Conservation (phyloP, 2,113 vertebrate genomes). For the Colius striatus region DNA sequence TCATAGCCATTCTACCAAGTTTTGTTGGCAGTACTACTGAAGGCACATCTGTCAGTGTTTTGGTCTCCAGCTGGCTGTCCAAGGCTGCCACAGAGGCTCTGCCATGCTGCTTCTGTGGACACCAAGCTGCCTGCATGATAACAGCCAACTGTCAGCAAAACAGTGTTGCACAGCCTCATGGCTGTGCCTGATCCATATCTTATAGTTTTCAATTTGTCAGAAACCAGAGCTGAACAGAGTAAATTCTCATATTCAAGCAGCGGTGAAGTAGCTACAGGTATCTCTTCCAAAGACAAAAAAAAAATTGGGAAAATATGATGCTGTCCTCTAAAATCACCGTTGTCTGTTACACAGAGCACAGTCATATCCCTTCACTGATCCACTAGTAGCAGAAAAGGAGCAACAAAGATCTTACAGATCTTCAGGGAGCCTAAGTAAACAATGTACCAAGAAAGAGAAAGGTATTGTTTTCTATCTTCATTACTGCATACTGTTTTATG, state of each 20-base stretch:
- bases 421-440: neutral
- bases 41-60: neutral
- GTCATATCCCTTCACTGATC: neutral
- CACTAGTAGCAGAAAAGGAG: neutral
- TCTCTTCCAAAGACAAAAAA: neutral
- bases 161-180: neutral
- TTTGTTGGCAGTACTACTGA: neutral
- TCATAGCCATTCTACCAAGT: accelerated
- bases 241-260: neutral
- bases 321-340: neutral
- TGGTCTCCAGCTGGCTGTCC: neutral
- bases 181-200: neutral
- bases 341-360: neutral
- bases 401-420: neutral
- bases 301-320: neutral
- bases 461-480: neutral
- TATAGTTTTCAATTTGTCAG: neutral
- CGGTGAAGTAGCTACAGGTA: neutral
- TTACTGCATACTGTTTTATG: neutral
- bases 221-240: neutral
- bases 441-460: neutral
- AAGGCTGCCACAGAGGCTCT: neutral
- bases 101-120: neutral
- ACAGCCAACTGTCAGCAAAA: neutral
- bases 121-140: neutral